Evolutionary conservation across 2,888 invertebrate genomes (phyloP).

Genomic region (Schizaphis graminum): DNA sequence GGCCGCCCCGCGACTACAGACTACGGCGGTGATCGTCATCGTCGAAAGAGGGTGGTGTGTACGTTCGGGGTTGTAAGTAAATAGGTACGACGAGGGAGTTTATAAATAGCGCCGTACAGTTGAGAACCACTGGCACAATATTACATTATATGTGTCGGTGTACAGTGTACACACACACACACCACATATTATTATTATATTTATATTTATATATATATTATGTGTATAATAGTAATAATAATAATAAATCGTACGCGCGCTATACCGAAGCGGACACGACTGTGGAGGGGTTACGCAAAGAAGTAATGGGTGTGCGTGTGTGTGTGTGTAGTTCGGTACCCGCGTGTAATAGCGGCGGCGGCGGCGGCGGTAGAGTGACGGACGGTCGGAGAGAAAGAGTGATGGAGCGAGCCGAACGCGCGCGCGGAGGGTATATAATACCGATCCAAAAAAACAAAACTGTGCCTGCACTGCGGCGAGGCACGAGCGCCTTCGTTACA

Average conservation of each 20-base stretch:
- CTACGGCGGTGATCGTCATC: background rate
- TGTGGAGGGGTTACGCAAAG: slow-evolving; percentile 32
- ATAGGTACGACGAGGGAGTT: background rate
- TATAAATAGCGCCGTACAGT: slow-evolving; percentile 1
- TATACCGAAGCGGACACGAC: slow-evolving; percentile 39
- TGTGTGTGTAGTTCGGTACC: background rate
- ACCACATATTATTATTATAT: background rate
- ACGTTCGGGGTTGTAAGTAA: background rate
- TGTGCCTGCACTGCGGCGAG: slow-evolving; percentile 58
- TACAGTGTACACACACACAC: background rate
- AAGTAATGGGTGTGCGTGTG: background rate
- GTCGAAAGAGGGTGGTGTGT: background rate
- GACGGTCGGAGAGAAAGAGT: background rate
- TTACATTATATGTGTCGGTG: slow-evolving; percentile 30
- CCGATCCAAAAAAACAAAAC: slow-evolving; percentile 60
- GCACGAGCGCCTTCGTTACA: slow-evolving; percentile 45
- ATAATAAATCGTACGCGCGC: slow-evolving; percentile 59
- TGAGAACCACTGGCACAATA: slow-evolving; percentile 59
- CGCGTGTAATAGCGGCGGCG: background rate
- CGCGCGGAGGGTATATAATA: slow-evolving; percentile 46
- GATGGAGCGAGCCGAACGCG: background rate
- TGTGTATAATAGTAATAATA: slow-evolving; percentile 27
- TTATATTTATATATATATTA: background rate
- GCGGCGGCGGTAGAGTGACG: background rate
- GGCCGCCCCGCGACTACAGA: background rate